A percentile compares a stretch with the other conserved stretches of the same genome.
phyloP scores from a whole-genome alignment of 2,113 vertebrate genomes.

The cattle (Bos taurus) region DNA sequence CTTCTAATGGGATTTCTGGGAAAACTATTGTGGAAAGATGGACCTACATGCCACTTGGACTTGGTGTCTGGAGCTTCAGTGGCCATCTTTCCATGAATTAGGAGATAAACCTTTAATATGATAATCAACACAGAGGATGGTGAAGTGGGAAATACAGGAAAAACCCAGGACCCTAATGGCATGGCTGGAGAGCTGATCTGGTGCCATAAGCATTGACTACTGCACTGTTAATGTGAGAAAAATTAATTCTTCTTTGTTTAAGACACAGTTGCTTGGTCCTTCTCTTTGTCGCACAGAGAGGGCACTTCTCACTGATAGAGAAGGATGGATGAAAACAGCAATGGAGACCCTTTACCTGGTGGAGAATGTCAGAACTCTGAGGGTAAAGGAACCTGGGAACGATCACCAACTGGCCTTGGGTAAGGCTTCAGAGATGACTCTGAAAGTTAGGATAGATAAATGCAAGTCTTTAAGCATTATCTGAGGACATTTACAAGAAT shows the following conservation, averaged over 20 bases:
- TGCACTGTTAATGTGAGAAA: not conserved
- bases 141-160: not conserved
- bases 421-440: not conserved
- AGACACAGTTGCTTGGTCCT: not conserved
- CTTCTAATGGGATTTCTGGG: not conserved
- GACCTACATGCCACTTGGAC: not conserved
- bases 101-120: not conserved
- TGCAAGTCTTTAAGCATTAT: not conserved
- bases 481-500: not conserved
- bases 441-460: not conserved
- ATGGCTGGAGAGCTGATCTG: too few species aligned
- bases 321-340: not conserved
- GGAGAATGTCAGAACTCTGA: not conserved
- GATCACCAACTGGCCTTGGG: not conserved
- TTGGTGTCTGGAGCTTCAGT: not conserved
- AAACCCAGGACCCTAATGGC: not conserved
- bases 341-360: not conserved
- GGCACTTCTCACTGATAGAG: not conserved
- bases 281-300: not conserved
- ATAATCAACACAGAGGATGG: too few species aligned
- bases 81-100: not conserved
- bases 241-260: not conserved
- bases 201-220: not conserved
- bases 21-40: not conserved
- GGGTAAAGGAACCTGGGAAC: not conserved